Evolutionary conservation across 2,113 vertebrate genomes (phyloP).

Genomic region (Pterophyllum scalare): DNA sequence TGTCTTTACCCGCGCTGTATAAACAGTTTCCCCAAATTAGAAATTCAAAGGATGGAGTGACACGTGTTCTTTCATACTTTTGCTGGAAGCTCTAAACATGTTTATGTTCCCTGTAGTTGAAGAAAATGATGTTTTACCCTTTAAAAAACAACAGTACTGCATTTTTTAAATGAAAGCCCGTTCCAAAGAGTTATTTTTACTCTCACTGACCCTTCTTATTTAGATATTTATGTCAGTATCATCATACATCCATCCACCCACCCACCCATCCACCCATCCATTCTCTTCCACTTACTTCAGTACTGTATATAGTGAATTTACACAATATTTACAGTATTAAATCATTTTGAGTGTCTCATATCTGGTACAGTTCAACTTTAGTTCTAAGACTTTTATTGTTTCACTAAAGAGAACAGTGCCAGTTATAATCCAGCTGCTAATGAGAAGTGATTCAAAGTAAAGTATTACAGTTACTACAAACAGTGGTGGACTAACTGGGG

Average conservation of each 20-base stretch:
- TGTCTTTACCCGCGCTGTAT: neutral
- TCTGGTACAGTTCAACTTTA: neutral
- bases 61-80: neutral
- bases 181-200: too few species aligned
- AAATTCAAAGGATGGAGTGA: conserved; percentile 1
- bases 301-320: neutral
- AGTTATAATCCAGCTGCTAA: neutral
- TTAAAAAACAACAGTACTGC: neutral
- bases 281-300: too few species aligned
- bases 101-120: neutral
- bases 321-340: neutral
- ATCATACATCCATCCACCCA: too few species aligned
- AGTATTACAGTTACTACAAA: neutral
- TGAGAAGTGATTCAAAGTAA: neutral
- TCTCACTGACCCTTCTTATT: too few species aligned
- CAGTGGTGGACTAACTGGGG: neutral
- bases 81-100: neutral
- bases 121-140: neutral
- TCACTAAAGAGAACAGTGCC: neutral
- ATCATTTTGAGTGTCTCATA: neutral
- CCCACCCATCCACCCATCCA: too few species aligned
- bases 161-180: neutral
- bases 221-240: too few species aligned
- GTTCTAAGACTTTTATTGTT: neutral
- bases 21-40: neutral